A percentile compares a stretch with the other conserved stretches of the same genome.
These are phyloP conservation scores for Plusia festucae DNA, from an alignment of 2,888 invertebrate genomes.

Conservation along the genomic window DNA sequence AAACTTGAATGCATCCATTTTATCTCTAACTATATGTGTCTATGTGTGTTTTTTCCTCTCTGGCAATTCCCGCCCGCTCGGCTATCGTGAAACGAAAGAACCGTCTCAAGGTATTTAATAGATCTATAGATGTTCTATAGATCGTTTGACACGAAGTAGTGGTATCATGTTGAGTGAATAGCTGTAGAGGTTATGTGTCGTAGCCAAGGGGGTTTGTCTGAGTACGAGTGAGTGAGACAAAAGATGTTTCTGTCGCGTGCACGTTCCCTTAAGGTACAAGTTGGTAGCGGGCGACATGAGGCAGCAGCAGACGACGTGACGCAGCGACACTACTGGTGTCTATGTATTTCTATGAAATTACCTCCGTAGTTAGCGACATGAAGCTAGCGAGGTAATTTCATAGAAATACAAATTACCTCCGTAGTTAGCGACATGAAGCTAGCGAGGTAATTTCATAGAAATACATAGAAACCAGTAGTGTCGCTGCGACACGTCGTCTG, in stretches of 20 bases:
- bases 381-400: too few species aligned
- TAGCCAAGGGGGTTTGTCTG: constrained; percentile 89
- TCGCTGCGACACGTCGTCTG: too few species aligned
- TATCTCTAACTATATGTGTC: constrained; percentile 90
- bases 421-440: too few species aligned
- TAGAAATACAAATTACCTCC: too few species aligned
- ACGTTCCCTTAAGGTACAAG: too few species aligned
- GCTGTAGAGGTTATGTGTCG: constrained; percentile 87
- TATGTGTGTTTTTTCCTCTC: constrained; percentile 92
- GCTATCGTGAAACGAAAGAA: constrained; percentile 90
- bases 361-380: too few species aligned
- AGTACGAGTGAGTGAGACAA: constrained; percentile 75
- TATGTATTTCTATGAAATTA: too few species aligned
- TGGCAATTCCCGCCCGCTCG: constrained; percentile 91
- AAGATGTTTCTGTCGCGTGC: constrained; percentile 75
- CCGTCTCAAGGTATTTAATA: constrained; percentile 86
- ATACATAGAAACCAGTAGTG: too few species aligned
- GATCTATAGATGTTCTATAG: constrained; percentile 60
- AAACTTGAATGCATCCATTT: constrained; percentile 86
- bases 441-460: too few species aligned
- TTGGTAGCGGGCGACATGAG: too few species aligned
- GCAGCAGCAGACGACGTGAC: too few species aligned
- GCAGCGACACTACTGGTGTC: too few species aligned
- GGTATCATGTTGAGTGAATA: constrained; percentile 81
- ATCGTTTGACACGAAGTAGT: constrained; percentile 77